Evolutionary conservation across 2,797 vertebrate species (phyloP).

Genomic region (Astyanax mexicanus): DNA sequence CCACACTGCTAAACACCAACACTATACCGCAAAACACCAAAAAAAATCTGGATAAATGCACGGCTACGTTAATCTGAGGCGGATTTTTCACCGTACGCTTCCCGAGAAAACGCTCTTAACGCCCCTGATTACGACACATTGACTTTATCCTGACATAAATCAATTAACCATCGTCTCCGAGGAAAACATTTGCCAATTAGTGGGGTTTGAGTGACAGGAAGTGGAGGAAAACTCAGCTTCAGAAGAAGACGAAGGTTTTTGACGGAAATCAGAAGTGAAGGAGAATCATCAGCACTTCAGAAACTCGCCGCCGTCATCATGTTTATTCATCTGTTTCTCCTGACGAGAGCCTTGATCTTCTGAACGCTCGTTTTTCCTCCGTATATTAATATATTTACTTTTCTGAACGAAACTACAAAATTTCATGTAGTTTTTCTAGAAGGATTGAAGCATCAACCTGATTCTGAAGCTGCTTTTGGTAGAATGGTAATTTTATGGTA

Average conservation of each 20-base stretch:
- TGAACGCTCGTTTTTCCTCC: neutral
- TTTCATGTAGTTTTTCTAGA: neutral
- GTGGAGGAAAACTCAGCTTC: neutral
- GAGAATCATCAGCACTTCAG: neutral
- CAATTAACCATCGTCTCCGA: neutral
- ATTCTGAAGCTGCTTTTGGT: too few species aligned
- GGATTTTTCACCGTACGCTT: neutral
- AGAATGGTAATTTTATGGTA: too few species aligned
- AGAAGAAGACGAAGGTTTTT: too few species aligned
- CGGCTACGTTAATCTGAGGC: neutral
- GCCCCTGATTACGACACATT: neutral
- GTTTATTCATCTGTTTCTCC: neutral
- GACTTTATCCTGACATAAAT: conserved; percentile 1
- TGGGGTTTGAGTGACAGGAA: neutral
- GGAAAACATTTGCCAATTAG: conserved; percentile 11
- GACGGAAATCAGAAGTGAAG: neutral
- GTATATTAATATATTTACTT: neutral
- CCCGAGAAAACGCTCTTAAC: neutral
- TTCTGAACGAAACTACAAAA: neutral
- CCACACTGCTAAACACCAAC: too few species aligned
- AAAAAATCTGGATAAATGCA: too few species aligned
- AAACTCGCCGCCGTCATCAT: neutral
- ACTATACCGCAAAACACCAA: too few species aligned
- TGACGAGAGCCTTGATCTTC: neutral
- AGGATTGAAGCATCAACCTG: too few species aligned